Evolutionary conservation across 1,140 invertebrate species (phyloP).

Genomic region (Drosophila novamexicana): DNA sequence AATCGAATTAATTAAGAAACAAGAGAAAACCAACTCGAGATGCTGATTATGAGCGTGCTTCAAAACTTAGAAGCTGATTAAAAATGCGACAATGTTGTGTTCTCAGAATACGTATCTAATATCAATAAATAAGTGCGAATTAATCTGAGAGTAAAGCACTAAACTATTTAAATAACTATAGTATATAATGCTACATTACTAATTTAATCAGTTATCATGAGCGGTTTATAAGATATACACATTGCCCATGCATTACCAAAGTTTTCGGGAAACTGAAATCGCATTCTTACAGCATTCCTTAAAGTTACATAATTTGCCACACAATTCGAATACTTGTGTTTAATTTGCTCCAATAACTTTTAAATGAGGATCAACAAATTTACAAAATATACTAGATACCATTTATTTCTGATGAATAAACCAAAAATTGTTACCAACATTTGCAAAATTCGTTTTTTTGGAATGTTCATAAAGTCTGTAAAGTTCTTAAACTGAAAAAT

Average conservation of each 20-base stretch:
- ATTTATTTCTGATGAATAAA: too few relatives aligned
- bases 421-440: too few relatives aligned
- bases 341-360: too few relatives aligned
- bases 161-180: slow-evolving; percentile 10
- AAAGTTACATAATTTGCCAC: too few relatives aligned
- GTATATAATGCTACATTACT: not conserved
- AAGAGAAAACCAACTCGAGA: slow-evolving; percentile 7
- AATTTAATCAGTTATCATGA: slow-evolving; percentile 1
- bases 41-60: slow-evolving; percentile 19
- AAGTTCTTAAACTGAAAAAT: too few relatives aligned
- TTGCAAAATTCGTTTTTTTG: too few relatives aligned
- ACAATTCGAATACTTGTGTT: too few relatives aligned
- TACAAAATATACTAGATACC: too few relatives aligned
- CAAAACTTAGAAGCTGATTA: slow-evolving; percentile 2
- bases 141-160: slow-evolving; percentile 13
- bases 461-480: too few relatives aligned
- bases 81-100: not conserved
- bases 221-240: not conserved
- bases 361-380: too few relatives aligned
- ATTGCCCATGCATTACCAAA: slow-evolving; percentile 16
- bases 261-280: too few relatives aligned
- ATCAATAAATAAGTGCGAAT: slow-evolving; percentile 6
- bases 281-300: too few relatives aligned
- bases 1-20: slow-evolving; percentile 12
- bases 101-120: slow-evolving; percentile 4